Conservation (phyloP, 64 coral and sea anemone species). For the Montipora foliosa region DNA sequence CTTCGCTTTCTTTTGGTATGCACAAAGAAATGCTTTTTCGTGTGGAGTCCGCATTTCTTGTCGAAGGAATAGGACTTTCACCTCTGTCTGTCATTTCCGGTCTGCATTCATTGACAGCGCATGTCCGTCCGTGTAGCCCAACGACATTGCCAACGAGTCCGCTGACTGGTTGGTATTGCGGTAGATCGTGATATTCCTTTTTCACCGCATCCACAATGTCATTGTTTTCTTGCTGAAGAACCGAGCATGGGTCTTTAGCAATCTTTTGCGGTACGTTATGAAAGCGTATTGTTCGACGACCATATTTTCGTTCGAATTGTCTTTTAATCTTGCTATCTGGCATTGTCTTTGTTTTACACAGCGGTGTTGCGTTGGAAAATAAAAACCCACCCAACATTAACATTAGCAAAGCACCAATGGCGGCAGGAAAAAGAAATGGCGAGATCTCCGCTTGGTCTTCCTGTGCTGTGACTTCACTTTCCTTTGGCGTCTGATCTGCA, state of each 20-base stretch:
- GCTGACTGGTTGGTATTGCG: conserved; percentile 78
- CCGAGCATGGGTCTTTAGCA: conserved; percentile 41
- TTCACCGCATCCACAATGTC: conserved; percentile 90
- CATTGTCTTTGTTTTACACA: conserved; percentile 50
- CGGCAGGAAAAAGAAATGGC: conserved; percentile 69
- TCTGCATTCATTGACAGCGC: conserved; percentile 28
- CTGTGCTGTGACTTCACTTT: conserved; percentile 23
- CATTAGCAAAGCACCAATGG: conserved; percentile 83
- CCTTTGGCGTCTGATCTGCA: conserved; percentile 2
- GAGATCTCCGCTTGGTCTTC: conserved; percentile 24
- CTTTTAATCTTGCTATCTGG: conserved; percentile 10
- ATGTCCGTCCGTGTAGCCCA: conserved; percentile 34
- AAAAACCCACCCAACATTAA: conserved; percentile 76
- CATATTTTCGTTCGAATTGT: conserved; percentile 39
- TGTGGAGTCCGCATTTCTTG: background rate
- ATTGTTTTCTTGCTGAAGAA: conserved; percentile 95
- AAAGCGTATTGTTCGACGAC: conserved; percentile 57
- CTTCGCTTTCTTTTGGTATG: background rate
- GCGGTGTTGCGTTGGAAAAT: conserved; percentile 29
- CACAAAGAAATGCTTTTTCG: background rate
- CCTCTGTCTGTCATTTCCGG: conserved; percentile 71
- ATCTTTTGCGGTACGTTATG: conserved; percentile 55
- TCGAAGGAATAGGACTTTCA: conserved; percentile 58
- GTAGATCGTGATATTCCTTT: conserved; percentile 80
- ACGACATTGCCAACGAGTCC: conserved; percentile 35